Base-by-base conservation (phyloP, 2,113 vertebrate genomes). In the Hymenochirus boettgeri region DNA sequence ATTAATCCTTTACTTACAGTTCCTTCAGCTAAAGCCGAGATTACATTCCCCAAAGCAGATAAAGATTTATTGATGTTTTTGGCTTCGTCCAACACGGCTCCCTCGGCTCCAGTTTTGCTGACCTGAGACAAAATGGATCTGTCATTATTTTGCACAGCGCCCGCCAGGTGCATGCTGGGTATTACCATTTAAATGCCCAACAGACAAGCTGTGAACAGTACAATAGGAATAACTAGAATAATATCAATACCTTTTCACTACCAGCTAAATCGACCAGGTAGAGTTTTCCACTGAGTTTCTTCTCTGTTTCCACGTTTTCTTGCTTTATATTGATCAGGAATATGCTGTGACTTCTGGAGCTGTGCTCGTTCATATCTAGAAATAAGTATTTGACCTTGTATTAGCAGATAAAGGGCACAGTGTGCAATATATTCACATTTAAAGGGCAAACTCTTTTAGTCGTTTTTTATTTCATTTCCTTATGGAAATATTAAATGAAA, bases 1-100 rank as follows among this genome's bases (percentile, higher is more conserved):
- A 6, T 31, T 22, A 51, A 35, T 23, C 19, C 6, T 13, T 76
- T 62, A 83, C 91, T 90, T 75, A 93, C 83, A 65, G 85, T 96
- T 81, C 95, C 96, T 80, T 98, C 96, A 47, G 95, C 95, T 82
- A 99, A 77, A 42, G 96, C 96, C 1, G 96, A 90, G 72, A 99
- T 98, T 77, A 99, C 96, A 1, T 99, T 99, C 70, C 96, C 96
- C 42, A 99, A 83, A 61, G 96, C 95, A 47, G 95, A 98, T 72
- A 99, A 79, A 83, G 96, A 99, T 70, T 99, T 99, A 84, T 99
- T 99, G 87, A 99, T 99, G 78, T 99, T 98, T 89, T 99, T 98
- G 61, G 96, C 96, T 86, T 99, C 96, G 5, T 99, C 96, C 8
- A 98, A 83, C 45, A 98, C 94, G 1, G 96, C 78, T 4, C 96